These are phyloP conservation scores for Pangasius larnaudii DNA, from an alignment of 2,797 vertebrate species.

Conservation along the genomic window DNA sequence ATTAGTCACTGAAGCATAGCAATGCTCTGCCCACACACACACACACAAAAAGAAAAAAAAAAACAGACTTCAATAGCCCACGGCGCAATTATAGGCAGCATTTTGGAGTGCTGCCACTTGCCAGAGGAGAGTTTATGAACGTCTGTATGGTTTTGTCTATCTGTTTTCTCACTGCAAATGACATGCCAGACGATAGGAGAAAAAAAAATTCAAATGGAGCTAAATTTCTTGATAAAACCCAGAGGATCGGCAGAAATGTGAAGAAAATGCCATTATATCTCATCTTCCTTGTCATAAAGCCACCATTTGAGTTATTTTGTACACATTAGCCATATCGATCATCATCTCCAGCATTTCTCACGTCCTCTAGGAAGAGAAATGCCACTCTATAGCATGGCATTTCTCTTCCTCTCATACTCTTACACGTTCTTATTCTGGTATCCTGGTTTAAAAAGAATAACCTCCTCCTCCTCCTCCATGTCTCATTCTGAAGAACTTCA, in stretches of 20 bases:
- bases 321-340: neutral
- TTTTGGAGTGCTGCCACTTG: slow-evolving; percentile 2
- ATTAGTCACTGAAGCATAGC: slow-evolving; percentile 66
- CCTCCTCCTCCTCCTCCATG: neutral
- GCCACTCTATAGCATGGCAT: neutral
- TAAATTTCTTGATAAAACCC: neutral
- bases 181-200: neutral
- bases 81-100: slow-evolving; percentile 65
- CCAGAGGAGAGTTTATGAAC: slow-evolving; percentile 30
- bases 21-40: slow-evolving; percentile 48
- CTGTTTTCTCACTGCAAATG: slow-evolving; percentile 23
- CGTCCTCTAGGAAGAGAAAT: neutral
- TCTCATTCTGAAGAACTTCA: neutral
- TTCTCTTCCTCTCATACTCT: neutral
- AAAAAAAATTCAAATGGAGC: neutral
- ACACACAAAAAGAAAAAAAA: slow-evolving; percentile 36
- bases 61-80: slow-evolving; percentile 57
- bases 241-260: neutral
- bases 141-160: slow-evolving; percentile 1
- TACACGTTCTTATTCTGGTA: neutral
- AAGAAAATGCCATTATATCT: neutral
- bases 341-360: neutral
- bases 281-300: neutral
- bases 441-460: neutral
- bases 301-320: neutral